Conservation (phyloP, 1,140 invertebrate genomes). For the Acyrthosiphon pisum region DNA sequence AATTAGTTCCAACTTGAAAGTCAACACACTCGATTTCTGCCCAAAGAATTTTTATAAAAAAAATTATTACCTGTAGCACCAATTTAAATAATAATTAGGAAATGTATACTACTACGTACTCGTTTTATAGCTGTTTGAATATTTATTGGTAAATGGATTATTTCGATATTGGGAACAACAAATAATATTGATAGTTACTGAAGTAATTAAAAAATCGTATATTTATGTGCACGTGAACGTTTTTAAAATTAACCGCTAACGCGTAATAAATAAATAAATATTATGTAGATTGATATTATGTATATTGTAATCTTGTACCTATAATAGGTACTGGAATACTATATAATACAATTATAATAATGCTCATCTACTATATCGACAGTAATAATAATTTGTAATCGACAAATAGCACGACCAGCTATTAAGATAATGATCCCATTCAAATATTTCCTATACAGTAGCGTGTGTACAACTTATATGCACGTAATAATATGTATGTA, state of each 20-base stretch:
- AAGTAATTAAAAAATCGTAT: neutral
- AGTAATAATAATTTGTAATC: neutral
- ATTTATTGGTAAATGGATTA: neutral
- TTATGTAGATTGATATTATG: neutral
- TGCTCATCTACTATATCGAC: neutral
- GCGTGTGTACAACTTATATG: neutral
- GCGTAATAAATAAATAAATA: neutral
- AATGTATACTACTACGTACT: neutral
- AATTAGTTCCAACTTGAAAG: neutral
- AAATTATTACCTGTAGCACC: neutral
- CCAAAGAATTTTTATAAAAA: neutral
- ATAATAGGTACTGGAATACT: neutral
- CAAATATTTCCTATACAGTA: neutral
- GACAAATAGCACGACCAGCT: neutral
- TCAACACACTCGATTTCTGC: neutral
- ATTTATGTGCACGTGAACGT: neutral
- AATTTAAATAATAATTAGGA: neutral
- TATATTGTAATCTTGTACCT: neutral
- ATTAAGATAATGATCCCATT: constrained; percentile 12
- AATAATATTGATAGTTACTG: neutral
- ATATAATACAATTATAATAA: neutral
- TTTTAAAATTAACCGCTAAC: neutral
- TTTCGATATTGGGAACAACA: neutral
- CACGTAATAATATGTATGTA: neutral
- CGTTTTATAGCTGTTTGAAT: no score